phyloP scores from a whole-genome alignment of 2,113 vertebrate species.

The Marcusenius ussheri region DNA sequence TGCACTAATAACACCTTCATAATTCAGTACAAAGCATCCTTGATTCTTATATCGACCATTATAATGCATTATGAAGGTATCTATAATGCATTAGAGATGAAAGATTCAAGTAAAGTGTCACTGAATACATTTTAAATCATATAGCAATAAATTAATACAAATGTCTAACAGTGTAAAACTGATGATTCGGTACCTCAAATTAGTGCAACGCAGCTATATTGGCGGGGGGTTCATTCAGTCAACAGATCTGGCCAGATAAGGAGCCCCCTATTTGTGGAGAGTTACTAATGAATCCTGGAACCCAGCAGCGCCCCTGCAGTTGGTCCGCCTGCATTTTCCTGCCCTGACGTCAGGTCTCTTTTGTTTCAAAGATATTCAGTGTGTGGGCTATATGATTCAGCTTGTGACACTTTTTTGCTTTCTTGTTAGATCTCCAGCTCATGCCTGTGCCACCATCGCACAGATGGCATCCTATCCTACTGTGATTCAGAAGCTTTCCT shows the following conservation, averaged over 20 bases:
- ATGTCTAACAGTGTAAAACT: not conserved
- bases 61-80: not conserved
- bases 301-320: not conserved
- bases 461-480: conserved; percentile 15
- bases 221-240: not conserved
- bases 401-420: not conserved
- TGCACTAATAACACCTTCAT: too few relatives aligned
- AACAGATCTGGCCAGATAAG: not conserved
- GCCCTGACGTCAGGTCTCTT: not conserved
- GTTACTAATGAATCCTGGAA: not conserved
- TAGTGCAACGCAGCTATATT: not conserved
- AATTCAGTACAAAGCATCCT: too few relatives aligned
- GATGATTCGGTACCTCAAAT: not conserved
- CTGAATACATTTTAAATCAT: not conserved
- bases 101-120: not conserved
- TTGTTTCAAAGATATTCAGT: conserved; percentile 6
- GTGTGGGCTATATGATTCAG: conserved; percentile 13
- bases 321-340: not conserved
- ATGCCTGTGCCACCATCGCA: not conserved
- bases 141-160: not conserved
- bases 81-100: not conserved
- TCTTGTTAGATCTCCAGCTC: not conserved
- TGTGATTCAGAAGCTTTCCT: conserved; percentile 1
- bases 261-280: not conserved
- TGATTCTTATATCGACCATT: not conserved